These are phyloP conservation scores for Myopa tessellatipennis DNA, from an alignment of 2,888 invertebrate species.

Conservation along the genomic window DNA sequence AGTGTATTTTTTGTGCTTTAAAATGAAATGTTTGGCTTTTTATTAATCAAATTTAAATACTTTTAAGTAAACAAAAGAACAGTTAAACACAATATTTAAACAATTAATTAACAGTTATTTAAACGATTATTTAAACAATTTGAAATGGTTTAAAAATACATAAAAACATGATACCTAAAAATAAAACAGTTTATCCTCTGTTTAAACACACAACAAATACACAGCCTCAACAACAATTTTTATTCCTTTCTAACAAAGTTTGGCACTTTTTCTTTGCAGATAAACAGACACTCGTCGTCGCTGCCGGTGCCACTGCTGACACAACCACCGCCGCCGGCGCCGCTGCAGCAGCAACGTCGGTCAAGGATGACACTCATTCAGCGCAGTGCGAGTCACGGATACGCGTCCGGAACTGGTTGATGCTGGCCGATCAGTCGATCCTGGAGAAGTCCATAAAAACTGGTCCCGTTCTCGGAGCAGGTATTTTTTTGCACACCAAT, in stretches of 20 bases:
- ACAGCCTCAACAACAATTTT: slow-evolving; percentile 28
- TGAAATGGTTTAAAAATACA: background rate
- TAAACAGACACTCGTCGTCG: background rate
- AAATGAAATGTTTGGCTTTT: no score
- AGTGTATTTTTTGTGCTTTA: no score
- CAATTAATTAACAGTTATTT: background rate
- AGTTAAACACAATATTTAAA: background rate
- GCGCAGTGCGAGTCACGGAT: slow-evolving; percentile 62
- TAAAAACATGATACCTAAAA: background rate
- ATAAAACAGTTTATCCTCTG: slow-evolving; percentile 9
- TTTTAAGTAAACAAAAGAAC: no score
- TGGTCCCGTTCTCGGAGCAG: slow-evolving; percentile 50
- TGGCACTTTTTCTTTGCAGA: slow-evolving; percentile 42
- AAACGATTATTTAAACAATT: background rate
- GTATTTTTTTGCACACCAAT: slow-evolving; percentile 49
- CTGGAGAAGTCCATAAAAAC: slow-evolving; percentile 55
- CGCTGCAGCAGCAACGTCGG: background rate
- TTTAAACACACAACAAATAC: slow-evolving; percentile 33
- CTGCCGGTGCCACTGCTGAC: background rate
- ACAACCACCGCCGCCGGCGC: background rate
- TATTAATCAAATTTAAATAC: no score
- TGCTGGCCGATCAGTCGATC: slow-evolving; percentile 66
- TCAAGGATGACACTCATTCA: slow-evolving; percentile 29
- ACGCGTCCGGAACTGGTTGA: slow-evolving; percentile 67
- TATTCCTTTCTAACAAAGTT: slow-evolving; percentile 38